A percentile compares a stretch with the other conserved stretches of the same genome.
These are phyloP conservation scores for Orchesella cincta DNA, from an alignment of 1,140 invertebrate species.

Conservation along the genomic window DNA sequence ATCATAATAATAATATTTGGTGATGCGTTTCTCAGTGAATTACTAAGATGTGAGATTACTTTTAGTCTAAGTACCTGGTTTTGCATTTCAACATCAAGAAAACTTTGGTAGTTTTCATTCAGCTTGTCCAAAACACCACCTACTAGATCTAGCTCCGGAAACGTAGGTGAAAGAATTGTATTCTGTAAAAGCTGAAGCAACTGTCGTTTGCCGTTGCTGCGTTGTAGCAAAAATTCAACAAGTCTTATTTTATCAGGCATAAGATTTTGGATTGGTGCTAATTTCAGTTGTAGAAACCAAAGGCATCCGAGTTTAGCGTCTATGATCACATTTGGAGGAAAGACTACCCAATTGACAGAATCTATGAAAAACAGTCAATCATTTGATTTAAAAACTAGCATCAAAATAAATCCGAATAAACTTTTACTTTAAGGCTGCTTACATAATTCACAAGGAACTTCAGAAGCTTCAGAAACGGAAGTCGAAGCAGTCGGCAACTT, in stretches of 20 bases:
- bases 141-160: slow-evolving; percentile 59
- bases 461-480: slow-evolving; percentile 53
- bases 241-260: slow-evolving; percentile 70
- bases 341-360: slow-evolving; percentile 91
- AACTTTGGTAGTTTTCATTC: slow-evolving; percentile 78
- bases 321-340: slow-evolving; percentile 93
- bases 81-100: slow-evolving; percentile 74
- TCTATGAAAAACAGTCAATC: slow-evolving; percentile 60
- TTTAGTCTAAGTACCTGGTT: too few species aligned
- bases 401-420: background rate
- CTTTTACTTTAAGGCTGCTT: slow-evolving; percentile 62
- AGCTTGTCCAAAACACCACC: slow-evolving; percentile 80
- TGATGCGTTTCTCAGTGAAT: background rate
- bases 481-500: slow-evolving; percentile 59
- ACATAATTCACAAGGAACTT: slow-evolving; percentile 71
- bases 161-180: slow-evolving; percentile 40
- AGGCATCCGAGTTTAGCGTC: slow-evolving; percentile 87
- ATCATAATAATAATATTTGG: slow-evolving; percentile 16
- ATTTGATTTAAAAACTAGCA: slow-evolving; percentile 31
- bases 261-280: slow-evolving; percentile 66
- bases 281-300: slow-evolving; percentile 67
- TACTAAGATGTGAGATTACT: slow-evolving; percentile 34
- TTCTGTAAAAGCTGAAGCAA: slow-evolving; percentile 56
- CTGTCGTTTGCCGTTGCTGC: slow-evolving; percentile 73
- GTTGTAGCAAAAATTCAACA: slow-evolving; percentile 77